A percentile compares a stretch with the other conserved stretches of the same genome.
Evolutionary conservation across 2,797 vertebrate genomes (phyloP).

Genomic region (Acrocephalus scirpaceus): DNA sequence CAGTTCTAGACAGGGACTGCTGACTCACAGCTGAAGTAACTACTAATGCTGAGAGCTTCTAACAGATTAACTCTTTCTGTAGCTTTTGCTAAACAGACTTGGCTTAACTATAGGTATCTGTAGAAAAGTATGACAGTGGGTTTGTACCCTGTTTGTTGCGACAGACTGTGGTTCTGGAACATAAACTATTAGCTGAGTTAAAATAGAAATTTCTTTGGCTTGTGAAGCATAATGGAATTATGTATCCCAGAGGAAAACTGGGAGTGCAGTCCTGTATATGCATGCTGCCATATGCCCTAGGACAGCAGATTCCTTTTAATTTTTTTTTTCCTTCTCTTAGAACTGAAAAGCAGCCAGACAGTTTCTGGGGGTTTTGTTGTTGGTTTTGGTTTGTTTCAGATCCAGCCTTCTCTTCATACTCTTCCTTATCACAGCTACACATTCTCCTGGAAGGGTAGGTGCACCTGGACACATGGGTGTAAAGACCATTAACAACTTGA

Average conservation of each 20-base stretch:
- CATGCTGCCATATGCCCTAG: neutral
- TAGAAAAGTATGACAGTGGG: neutral
- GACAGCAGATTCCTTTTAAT: neutral
- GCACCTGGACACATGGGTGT: neutral
- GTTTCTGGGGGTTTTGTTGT: neutral
- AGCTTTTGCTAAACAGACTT: neutral
- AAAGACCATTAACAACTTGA: neutral
- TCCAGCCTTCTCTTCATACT: neutral
- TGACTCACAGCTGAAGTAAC: slow-evolving; percentile 54
- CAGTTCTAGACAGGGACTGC: slow-evolving; percentile 47
- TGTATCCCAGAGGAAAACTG: slow-evolving; percentile 10
- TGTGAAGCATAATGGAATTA: slow-evolving; percentile 3
- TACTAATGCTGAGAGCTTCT: neutral
- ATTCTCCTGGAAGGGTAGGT: neutral
- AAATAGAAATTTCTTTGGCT: slow-evolving; percentile 21
- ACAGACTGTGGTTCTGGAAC: neutral
- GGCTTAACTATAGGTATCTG: neutral
- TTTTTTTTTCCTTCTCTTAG: neutral
- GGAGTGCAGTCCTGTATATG: neutral
- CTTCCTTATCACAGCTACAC: neutral
- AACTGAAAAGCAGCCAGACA: neutral
- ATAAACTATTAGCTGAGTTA: neutral
- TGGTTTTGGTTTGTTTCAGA: neutral
- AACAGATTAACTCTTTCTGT: slow-evolving; percentile 18
- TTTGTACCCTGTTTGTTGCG: neutral